phyloP scores from a whole-genome alignment of 2,888 invertebrate genomes.

The Sinhomidia bicolor region DNA sequence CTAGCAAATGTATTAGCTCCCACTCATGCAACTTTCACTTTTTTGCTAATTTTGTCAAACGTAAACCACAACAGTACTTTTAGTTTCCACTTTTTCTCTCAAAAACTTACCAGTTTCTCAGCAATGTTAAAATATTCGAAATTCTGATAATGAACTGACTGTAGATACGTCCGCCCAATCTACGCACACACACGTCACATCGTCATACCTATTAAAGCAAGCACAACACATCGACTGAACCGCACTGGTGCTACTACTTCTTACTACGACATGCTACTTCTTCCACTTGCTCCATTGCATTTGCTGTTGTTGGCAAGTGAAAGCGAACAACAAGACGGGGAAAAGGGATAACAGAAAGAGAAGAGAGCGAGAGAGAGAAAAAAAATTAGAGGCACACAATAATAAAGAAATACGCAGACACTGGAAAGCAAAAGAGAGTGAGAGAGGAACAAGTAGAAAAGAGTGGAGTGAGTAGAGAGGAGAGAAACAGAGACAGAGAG shows the following conservation, averaged over 20 bases:
- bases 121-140: no score
- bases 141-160: no score
- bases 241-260: background rate
- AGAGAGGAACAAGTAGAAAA: conserved; percentile 4
- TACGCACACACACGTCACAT: background rate
- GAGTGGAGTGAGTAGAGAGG: background rate
- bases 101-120: no score
- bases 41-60: no score
- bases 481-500: background rate
- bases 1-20: no score
- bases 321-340: conserved; percentile 41
- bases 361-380: background rate
- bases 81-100: no score
- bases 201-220: no score
- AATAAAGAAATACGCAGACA: conserved; percentile 19
- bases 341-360: conserved; percentile 47
- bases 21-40: no score
- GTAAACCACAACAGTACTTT: no score
- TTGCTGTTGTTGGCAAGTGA: conserved; percentile 64
- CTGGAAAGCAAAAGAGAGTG: background rate
- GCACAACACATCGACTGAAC: conserved; percentile 1
- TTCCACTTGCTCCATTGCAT: background rate
- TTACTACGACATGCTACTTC: background rate
- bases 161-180: conserved; percentile 58
- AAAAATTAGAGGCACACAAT: conserved; percentile 1